phyloP scores from a whole-genome alignment of 2,888 invertebrate species.

The Smittia aterrima region DNA sequence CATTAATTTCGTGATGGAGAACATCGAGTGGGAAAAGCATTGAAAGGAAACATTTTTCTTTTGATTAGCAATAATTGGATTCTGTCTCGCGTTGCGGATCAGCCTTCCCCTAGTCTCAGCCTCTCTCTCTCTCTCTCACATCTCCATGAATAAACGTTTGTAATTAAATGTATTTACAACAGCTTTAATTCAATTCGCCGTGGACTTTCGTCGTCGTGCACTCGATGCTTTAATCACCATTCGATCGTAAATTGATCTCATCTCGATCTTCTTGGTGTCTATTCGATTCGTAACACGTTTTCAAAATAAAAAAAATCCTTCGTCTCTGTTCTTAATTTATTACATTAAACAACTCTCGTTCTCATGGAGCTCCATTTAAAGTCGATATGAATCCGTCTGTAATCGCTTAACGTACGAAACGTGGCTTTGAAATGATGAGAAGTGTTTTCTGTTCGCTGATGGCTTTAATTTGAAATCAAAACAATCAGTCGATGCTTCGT shows the following conservation, averaged over 20 bases:
- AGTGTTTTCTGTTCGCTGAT: slow-evolving; percentile 32
- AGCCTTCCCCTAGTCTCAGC: neutral
- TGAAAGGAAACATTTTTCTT: slow-evolving; percentile 37
- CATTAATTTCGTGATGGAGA: slow-evolving; percentile 34
- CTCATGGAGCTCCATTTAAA: slow-evolving; percentile 17
- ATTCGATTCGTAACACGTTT: slow-evolving; percentile 12
- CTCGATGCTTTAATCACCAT: slow-evolving; percentile 18
- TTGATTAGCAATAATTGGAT: slow-evolving; percentile 36
- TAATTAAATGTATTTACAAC: slow-evolving; percentile 35
- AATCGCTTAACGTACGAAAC: slow-evolving; percentile 13
- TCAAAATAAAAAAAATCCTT: neutral
- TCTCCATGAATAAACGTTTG: slow-evolving; percentile 15
- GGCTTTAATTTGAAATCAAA: slow-evolving; percentile 41
- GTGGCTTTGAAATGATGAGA: slow-evolving; percentile 33
- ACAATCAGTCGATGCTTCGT: slow-evolving; percentile 23
- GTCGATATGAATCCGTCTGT: slow-evolving; percentile 18
- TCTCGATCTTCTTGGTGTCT: slow-evolving; percentile 7
- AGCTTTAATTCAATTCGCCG: slow-evolving; percentile 20
- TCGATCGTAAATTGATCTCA: slow-evolving; percentile 20
- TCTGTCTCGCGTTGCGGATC: slow-evolving; percentile 24
- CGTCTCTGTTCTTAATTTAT: slow-evolving; percentile 1
- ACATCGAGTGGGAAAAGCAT: slow-evolving; percentile 17
- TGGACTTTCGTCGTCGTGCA: slow-evolving; percentile 26
- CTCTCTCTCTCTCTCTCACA: neutral
- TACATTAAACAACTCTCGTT: slow-evolving; percentile 17